These are phyloP conservation scores for Chironomus tepperi DNA, from an alignment of 1,140 invertebrate species.

Conservation along the genomic window DNA sequence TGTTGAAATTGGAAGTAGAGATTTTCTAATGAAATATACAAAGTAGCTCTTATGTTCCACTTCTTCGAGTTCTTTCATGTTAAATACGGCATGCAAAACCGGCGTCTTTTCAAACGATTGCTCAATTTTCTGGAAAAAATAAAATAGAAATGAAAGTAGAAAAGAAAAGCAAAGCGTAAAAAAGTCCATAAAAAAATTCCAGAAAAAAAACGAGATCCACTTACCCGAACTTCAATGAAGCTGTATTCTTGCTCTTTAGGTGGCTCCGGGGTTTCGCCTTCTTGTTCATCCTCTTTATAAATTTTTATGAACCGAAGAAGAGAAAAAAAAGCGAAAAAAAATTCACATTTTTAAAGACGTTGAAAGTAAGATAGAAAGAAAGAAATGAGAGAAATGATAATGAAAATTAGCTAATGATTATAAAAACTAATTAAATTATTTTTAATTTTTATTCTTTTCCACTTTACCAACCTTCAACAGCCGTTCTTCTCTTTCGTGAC, in stretches of 20 bases:
- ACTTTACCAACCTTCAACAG: background rate
- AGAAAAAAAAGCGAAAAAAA: background rate
- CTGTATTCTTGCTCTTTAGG: background rate
- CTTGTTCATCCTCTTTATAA: background rate
- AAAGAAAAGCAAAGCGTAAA: background rate
- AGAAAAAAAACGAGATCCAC: background rate
- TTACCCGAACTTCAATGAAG: slow-evolving; percentile 17
- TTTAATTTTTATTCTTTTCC: slow-evolving; percentile 20
- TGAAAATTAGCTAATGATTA: slow-evolving; percentile 21
- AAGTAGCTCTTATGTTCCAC: slow-evolving; percentile 45
- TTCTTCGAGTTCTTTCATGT: slow-evolving; percentile 44
- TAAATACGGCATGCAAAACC: slow-evolving; percentile 54
- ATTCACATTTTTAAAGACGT: background rate
- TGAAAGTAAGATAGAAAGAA: too few species aligned
- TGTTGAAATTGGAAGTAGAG: slow-evolving; percentile 45
- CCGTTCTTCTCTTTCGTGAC: slow-evolving; percentile 13
- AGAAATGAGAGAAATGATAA: background rate
- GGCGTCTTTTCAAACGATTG: slow-evolving; percentile 48
- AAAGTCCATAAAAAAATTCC: background rate
- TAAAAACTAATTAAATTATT: slow-evolving; percentile 21
- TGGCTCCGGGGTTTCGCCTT: slow-evolving; percentile 7
- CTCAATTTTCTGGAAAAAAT: slow-evolving; percentile 35
- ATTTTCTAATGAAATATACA: slow-evolving; percentile 57
- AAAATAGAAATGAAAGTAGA: background rate
- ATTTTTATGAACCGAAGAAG: background rate